phyloP scores from a whole-genome alignment of 2,888 invertebrate genomes.

The Pristionchus mayeri region DNA sequence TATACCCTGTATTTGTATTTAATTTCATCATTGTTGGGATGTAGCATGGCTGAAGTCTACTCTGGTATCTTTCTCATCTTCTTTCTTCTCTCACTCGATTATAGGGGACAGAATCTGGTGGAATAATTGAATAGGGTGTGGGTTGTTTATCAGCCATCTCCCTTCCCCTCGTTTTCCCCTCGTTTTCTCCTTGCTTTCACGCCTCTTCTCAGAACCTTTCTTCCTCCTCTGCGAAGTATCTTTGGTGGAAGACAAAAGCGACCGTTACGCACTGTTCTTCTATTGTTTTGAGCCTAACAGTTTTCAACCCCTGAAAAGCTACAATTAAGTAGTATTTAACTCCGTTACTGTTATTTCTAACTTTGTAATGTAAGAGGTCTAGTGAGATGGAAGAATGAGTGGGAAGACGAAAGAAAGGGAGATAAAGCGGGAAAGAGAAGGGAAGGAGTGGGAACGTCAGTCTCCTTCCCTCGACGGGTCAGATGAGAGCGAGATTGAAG shows the following conservation, averaged over 20 bases:
- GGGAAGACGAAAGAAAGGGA: background rate
- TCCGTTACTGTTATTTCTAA: background rate
- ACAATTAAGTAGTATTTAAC: background rate
- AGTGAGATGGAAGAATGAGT: slow-evolving; percentile 10
- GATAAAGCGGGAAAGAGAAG: background rate
- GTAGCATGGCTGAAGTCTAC: background rate
- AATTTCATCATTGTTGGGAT: background rate
- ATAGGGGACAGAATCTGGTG: slow-evolving; percentile 32
- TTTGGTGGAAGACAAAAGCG: too few species aligned
- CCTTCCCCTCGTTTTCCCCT: background rate
- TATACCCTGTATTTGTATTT: too few species aligned
- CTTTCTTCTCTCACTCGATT: slow-evolving; percentile 15
- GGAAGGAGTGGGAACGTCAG: background rate
- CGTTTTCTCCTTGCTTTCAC: background rate
- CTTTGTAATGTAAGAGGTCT: background rate
- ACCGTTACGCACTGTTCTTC: too few species aligned
- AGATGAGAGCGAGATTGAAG: background rate
- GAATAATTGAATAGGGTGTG: slow-evolving; percentile 24
- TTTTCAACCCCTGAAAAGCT: too few species aligned
- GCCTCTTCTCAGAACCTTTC: background rate
- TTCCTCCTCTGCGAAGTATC: background rate
- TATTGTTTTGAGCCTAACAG: too few species aligned
- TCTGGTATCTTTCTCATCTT: background rate
- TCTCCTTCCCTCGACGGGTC: background rate
- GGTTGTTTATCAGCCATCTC: background rate